A percentile compares a stretch with the other conserved stretches of the same genome.
These are phyloP conservation scores for Spialia ferax DNA, from an alignment of 2,888 invertebrate species.

Conservation along the genomic window DNA sequence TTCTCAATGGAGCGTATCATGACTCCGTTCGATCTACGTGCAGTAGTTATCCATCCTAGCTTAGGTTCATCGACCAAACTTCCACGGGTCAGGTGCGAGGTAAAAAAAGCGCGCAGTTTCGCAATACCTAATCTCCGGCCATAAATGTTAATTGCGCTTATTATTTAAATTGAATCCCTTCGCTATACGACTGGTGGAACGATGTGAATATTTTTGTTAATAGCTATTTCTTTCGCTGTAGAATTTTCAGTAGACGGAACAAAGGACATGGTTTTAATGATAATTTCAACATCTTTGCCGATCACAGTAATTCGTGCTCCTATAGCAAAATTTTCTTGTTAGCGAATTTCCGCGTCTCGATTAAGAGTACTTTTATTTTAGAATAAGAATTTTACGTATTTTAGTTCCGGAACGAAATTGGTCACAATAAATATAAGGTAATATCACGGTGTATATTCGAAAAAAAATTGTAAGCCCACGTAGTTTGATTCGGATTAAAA, in stretches of 20 bases:
- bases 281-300: not conserved
- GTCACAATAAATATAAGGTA: constrained; percentile 39
- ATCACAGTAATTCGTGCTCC: not conserved
- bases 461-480: constrained; percentile 38
- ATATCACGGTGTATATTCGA: constrained; percentile 30
- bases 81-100: constrained; percentile 69
- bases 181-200: constrained; percentile 23
- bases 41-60: constrained; percentile 61
- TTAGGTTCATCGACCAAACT: constrained; percentile 71
- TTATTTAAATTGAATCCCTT: constrained; percentile 56
- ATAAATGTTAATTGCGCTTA: constrained; percentile 71
- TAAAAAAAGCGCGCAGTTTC: constrained; percentile 63
- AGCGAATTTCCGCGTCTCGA: constrained; percentile 26
- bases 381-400: constrained; percentile 40
- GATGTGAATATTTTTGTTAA: not conserved
- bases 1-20: constrained; percentile 60
- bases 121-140: constrained; percentile 74
- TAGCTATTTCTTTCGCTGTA: not conserved
- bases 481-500: constrained; percentile 38
- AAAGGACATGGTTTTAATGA: not conserved
- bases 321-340: constrained; percentile 19
- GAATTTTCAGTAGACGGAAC: not conserved
- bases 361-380: constrained; percentile 34
- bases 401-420: constrained; percentile 41
- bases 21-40: constrained; percentile 69